Evolutionary conservation across 2,888 invertebrate species (phyloP).

Genomic region (Trichogramma dendrolimi): DNA sequence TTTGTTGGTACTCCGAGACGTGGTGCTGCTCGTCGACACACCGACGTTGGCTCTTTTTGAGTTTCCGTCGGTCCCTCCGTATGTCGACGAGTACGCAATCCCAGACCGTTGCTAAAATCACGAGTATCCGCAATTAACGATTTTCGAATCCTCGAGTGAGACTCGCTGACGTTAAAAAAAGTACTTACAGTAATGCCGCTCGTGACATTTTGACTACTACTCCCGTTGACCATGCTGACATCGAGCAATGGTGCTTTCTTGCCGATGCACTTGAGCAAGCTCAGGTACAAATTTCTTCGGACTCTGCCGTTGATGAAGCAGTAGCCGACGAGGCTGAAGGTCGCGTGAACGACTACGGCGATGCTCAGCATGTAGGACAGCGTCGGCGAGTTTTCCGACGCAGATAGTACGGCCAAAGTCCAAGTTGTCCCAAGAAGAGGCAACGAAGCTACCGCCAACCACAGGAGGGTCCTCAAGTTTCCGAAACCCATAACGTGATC

Average conservation of each 20-base stretch:
- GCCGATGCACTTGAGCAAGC: constrained; percentile 71
- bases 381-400: constrained; percentile 68
- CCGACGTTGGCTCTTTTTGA: constrained; percentile 75
- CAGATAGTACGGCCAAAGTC: constrained; percentile 77
- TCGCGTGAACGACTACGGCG: constrained; percentile 73
- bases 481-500: constrained; percentile 80
- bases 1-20: constrained; percentile 89
- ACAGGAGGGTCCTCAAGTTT: constrained; percentile 69
- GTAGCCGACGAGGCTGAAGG: constrained; percentile 80
- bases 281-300: constrained; percentile 68
- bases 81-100: constrained; percentile 77
- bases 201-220: constrained; percentile 74
- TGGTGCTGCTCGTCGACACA: constrained; percentile 91
- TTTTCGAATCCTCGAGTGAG: background rate
- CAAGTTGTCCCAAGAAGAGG: constrained; percentile 82
- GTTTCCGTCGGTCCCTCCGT: constrained; percentile 66
- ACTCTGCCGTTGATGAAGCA: constrained; percentile 84
- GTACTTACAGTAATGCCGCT: constrained; percentile 52
- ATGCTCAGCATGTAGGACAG: constrained; percentile 75
- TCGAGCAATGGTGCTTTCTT: constrained; percentile 77
- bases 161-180: background rate
- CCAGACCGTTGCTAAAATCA: constrained; percentile 63
- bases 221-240: constrained; percentile 65
- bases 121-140: constrained; percentile 34
- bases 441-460: constrained; percentile 80